Evolutionary conservation across 2,888 invertebrate species (phyloP).

Genomic region (Drosophila barbarae): DNA sequence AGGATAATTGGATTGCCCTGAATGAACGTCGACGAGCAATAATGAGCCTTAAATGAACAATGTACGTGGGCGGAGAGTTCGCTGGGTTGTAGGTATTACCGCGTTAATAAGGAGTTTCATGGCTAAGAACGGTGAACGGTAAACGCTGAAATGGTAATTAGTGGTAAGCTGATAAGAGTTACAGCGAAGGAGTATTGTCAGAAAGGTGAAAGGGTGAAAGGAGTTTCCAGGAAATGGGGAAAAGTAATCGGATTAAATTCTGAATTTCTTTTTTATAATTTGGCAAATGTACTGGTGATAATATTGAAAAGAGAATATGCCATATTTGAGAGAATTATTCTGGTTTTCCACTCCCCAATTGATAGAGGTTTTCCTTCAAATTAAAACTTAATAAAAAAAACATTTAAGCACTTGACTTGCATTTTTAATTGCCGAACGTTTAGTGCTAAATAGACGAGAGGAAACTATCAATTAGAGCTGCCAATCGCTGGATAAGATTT

Average conservation of each 20-base stretch:
- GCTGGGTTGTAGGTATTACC: constrained; percentile 6
- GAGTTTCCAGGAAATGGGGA: background rate
- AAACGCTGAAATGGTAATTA: constrained; percentile 22
- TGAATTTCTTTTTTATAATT: background rate
- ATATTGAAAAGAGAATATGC: no score
- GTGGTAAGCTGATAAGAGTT: constrained; percentile 25
- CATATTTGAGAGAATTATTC: background rate
- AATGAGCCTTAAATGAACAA: constrained; percentile 48
- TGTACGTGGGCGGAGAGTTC: constrained; percentile 5
- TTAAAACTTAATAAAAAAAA: constrained; percentile 1
- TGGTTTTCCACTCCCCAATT: background rate
- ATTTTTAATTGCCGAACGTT: constrained; percentile 27
- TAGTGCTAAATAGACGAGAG: constrained; percentile 6
- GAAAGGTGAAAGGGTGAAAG: background rate
- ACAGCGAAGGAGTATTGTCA: background rate
- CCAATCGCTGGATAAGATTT: constrained; percentile 36
- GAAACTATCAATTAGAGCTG: constrained; percentile 37
- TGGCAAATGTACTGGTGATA: no score
- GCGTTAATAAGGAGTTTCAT: constrained; percentile 36
- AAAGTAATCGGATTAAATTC: constrained; percentile 5
- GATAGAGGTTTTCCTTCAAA: background rate
- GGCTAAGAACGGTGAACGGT: constrained; percentile 20
- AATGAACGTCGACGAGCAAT: constrained; percentile 41
- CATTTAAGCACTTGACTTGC: constrained; percentile 7
- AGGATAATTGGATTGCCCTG: constrained; percentile 45